Evolutionary conservation across 2,888 invertebrate genomes (phyloP), one percentile per base, ranked within the genome.

Genomic region (Anoncus sp.): DNA sequence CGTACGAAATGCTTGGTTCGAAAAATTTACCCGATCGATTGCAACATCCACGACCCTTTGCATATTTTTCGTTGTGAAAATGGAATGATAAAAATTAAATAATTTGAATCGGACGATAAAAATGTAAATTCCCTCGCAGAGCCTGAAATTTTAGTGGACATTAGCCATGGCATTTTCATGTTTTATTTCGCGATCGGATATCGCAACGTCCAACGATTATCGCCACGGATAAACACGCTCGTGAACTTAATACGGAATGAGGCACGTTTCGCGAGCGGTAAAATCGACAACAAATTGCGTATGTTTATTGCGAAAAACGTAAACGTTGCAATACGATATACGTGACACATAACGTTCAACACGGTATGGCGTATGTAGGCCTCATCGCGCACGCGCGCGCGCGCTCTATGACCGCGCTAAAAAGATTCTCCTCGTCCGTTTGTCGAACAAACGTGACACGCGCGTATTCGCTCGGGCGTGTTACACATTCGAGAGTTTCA

Each of bases 401-500:
- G 31, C 5, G 31, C 31, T 53, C 51, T 40, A 45, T 51, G 43
- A 59, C 24, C 59, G 71, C 47, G 20, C 7, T 63, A 35, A 47
- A 60, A 27, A 63, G 35, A 49, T 63, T 31, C 35, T 72, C 79
- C 82, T 45, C n/a, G n/a, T n/a, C n/a, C n/a, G n/a, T n/a, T n/a
- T n/a, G n/a, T n/a, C n/a, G n/a, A n/a, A n/a, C n/a, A n/a, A n/a
- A n/a, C n/a, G n/a, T n/a, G n/a, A n/a, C n/a, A n/a, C n/a, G n/a
- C n/a, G n/a, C n/a, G n/a, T n/a, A n/a, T 81, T 85, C 79, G 82
- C 7, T 59, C 69, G 24, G 40, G 67, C 79, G 75, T 80, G 87
- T 86, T 86, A 88, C 85, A 88, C 85, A 88, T 88, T 86, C 82
- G 72, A 62, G 80, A 86, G 88, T 88, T 89, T 88, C 87, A 87